Percentiles rank a stretch among this genome's conserved stretches.
These are phyloP conservation scores for Scopus umbretta DNA, from an alignment of 2,113 vertebrate species.

Conservation along the genomic window DNA sequence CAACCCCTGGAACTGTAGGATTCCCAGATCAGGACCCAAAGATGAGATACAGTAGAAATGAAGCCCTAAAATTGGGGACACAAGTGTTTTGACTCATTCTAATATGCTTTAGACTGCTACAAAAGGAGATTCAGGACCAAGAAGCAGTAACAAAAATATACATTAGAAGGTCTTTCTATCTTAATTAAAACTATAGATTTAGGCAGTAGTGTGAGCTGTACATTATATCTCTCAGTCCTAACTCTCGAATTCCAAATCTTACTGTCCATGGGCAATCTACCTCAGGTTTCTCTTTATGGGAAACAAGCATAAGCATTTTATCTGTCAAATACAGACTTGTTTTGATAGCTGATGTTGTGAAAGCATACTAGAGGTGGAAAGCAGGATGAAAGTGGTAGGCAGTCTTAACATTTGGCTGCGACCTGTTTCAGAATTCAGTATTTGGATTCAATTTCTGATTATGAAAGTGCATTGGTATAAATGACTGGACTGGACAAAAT, in stretches of 20 bases:
- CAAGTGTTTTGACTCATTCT: neutral
- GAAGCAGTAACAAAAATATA: neutral
- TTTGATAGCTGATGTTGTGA: neutral
- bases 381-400: neutral
- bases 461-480: neutral
- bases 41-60: neutral
- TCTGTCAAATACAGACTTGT: neutral
- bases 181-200: neutral
- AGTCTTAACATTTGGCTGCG: neutral
- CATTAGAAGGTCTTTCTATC: neutral
- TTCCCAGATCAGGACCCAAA: neutral
- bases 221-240: neutral
- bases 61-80: neutral
- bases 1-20: neutral
- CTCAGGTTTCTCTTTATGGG: neutral
- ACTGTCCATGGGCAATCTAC: neutral
- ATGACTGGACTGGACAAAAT: neutral
- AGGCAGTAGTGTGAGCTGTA: neutral
- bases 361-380: neutral
- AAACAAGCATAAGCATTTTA: neutral
- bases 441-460: neutral
- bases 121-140: neutral
- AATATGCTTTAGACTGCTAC: neutral
- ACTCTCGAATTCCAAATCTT: neutral
- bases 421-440: neutral